Conservation (phyloP, 1,140 invertebrate species). For the Rhagoletis pomonella region DNA sequence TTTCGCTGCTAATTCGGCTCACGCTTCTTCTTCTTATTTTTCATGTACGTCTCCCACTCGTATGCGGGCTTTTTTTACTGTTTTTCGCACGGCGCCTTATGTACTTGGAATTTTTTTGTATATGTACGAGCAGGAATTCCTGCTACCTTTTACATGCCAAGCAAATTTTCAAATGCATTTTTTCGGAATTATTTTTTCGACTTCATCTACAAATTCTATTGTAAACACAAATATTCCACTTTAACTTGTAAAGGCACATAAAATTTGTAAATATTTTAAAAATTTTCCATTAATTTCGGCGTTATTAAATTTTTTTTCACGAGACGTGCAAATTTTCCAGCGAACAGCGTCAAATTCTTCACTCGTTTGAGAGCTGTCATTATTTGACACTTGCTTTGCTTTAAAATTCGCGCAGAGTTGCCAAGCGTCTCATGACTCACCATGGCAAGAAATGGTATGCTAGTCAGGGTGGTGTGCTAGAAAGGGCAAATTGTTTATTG, state of each 20-base stretch:
- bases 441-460: too few species aligned
- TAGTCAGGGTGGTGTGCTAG: too few species aligned
- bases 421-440: neutral
- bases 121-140: constrained; percentile 3
- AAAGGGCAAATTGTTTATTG: too few species aligned
- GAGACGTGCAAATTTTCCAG: constrained; percentile 49
- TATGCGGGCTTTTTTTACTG: neutral
- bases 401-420: neutral
- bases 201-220: constrained; percentile 1
- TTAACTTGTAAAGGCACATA: constrained; percentile 50
- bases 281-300: constrained; percentile 38
- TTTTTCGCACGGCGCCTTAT: constrained; percentile 38
- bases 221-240: constrained; percentile 40
- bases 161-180: constrained; percentile 15
- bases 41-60: neutral
- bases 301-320: constrained; percentile 50
- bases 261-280: constrained; percentile 42
- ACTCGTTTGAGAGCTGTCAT: constrained; percentile 2
- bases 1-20: constrained; percentile 34
- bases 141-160: constrained; percentile 14
- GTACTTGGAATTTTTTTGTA: constrained; percentile 48
- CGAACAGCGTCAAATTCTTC: constrained; percentile 44
- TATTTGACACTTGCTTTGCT: constrained; percentile 6
- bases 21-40: neutral
- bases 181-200: neutral